Evolutionary conservation across 2,888 invertebrate genomes (phyloP).

Genomic region (Pocota personata): DNA sequence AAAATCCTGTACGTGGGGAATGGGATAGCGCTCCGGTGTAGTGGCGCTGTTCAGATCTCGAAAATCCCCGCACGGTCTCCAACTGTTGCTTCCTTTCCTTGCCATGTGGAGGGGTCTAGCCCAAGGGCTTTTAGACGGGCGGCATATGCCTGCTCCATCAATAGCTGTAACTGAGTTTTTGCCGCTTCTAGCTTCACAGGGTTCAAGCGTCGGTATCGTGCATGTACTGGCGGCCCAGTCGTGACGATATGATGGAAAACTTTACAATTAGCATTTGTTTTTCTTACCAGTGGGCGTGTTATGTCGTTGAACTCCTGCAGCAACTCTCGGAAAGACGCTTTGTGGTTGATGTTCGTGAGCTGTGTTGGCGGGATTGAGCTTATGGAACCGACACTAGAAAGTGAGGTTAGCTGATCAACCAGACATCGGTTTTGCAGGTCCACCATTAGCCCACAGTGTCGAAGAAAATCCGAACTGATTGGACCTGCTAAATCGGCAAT

Average conservation of each 20-base stretch:
- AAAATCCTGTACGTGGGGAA: not conserved
- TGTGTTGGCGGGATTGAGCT: too few species aligned
- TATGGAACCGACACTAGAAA: not conserved
- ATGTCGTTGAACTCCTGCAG: too few species aligned
- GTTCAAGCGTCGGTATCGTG: not conserved
- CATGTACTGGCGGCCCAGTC: not conserved
- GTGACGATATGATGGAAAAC: not conserved
- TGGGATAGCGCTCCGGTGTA: not conserved
- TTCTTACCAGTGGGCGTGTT: too few species aligned
- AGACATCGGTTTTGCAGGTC: not conserved
- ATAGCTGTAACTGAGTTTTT: not conserved
- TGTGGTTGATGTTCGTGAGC: too few species aligned
- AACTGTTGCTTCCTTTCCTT: not conserved
- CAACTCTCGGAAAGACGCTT: too few species aligned
- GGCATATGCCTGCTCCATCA: not conserved
- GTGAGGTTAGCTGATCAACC: not conserved
- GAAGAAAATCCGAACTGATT: not conserved
- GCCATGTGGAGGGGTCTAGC: not conserved
- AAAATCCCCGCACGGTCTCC: not conserved
- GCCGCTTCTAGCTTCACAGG: not conserved
- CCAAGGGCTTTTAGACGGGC: not conserved
- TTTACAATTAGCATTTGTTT: not conserved
- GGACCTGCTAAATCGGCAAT: not conserved
- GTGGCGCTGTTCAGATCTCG: not conserved
- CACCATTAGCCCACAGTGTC: not conserved